These are phyloP conservation scores for Heterodera carotae DNA, from an alignment of 1,140 invertebrate species.

Conservation along the genomic window DNA sequence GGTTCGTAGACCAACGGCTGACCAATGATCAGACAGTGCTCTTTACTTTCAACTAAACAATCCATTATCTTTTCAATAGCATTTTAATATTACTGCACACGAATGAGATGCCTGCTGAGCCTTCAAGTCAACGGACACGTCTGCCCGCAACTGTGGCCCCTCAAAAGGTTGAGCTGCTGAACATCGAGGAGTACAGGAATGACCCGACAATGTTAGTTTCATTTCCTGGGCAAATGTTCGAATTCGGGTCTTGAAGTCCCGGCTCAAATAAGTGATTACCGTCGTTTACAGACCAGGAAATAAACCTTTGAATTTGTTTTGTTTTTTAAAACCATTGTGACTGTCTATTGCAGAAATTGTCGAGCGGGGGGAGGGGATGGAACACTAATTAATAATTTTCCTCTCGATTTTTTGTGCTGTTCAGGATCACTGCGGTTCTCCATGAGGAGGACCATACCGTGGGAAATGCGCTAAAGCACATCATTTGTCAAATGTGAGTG, in stretches of 20 bases:
- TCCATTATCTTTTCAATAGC: not conserved
- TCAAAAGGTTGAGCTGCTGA: slow-evolving; percentile 39
- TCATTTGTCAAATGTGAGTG: slow-evolving; percentile 57
- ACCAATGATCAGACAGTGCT: no score
- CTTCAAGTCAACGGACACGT: not conserved
- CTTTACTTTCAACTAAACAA: not conserved
- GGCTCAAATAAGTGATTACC: not conserved
- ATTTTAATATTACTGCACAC: no score
- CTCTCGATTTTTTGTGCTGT: not conserved
- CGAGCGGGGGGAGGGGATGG: no score
- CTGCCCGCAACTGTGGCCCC: slow-evolving; percentile 10
- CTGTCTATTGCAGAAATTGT: no score
- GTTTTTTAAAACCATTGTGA: no score
- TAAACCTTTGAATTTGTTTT: no score
- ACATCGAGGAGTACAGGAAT: slow-evolving; percentile 39
- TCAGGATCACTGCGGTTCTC: slow-evolving; percentile 47
- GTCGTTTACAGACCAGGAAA: no score
- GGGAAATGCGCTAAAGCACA: slow-evolving; percentile 59
- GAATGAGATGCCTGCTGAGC: not conserved
- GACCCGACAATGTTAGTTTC: slow-evolving; percentile 37
- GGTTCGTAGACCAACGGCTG: no score
- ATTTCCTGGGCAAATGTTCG: not conserved
- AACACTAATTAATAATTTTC: no score
- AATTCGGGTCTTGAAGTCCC: not conserved
- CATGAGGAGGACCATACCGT: slow-evolving; percentile 62